Evolutionary conservation across 2,113 vertebrate genomes (phyloP), one percentile per base, ranked within the genome.

Genomic region (Mormoops blainvillei): DNA sequence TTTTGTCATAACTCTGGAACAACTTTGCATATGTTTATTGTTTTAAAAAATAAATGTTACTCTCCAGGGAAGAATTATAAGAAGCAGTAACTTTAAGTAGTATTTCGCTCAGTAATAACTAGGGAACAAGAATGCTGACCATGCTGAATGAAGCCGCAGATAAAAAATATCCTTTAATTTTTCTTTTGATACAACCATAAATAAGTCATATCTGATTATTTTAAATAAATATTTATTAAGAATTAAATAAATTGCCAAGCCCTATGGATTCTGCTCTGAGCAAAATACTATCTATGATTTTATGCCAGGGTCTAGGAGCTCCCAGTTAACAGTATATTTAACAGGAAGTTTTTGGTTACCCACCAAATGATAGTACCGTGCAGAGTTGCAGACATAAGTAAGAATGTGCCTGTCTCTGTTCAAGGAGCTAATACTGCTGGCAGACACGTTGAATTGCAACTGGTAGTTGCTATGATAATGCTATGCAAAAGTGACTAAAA

Each of bases 21-120:
- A 89, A 41, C 31, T 56, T 80, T 89, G 38, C 15, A 24, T 93
- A 77, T 28, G 41, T 90, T 94, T 43, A 95, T 56, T 94, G 91
- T 92, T 96, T 94, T 77, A 26, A 68, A 67, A 81, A 87, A 88
- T 50, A 15, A 88, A 78, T 71, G 8, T 83, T 83, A 84, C 88
- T 82, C 74, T 78, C 41, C 74, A 45, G n/a, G 48, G 74, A 89
- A 45, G 7, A 24, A 33, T 1, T 58, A 31, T 52, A 58, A 80
- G 41, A 52, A 97, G 45, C 19, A 87, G 84, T 81, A 89, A 8
- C 63, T 81, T 71, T 82, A 76, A 93, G 67, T 33, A n/a, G 12
- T 31, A 70, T 70, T 94, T 91, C 58, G 31, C 76, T 85, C 6
- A 78, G 78, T 78, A 85, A 54, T 81, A 74, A 68, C 16, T 86